These are phyloP conservation scores for Lycodopsis pacificus DNA, from an alignment of 2,797 vertebrate species.

Conservation along the genomic window DNA sequence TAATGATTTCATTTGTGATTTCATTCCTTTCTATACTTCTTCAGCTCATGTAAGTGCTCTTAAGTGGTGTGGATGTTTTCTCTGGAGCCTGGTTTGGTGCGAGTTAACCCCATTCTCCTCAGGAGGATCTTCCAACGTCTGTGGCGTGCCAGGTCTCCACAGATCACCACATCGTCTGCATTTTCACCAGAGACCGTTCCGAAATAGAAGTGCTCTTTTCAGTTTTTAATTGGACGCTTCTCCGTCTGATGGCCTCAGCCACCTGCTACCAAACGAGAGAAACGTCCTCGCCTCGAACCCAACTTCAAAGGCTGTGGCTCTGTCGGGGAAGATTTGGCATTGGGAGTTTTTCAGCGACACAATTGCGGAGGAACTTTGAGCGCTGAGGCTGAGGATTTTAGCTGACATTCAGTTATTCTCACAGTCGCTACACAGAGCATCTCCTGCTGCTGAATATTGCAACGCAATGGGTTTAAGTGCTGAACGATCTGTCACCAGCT, in stretches of 20 bases:
- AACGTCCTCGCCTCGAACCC: slow-evolving; percentile 33
- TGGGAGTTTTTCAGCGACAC: slow-evolving; percentile 8
- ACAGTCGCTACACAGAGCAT: slow-evolving; percentile 9
- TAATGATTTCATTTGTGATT: background rate
- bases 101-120: slow-evolving; percentile 11
- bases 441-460: slow-evolving; percentile 30
- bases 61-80: background rate
- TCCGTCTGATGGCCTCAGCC: slow-evolving; percentile 41
- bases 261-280: slow-evolving; percentile 44
- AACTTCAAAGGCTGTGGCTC: slow-evolving; percentile 53
- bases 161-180: slow-evolving; percentile 38
- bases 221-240: slow-evolving; percentile 68
- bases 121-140: slow-evolving; percentile 10
- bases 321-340: slow-evolving; percentile 6
- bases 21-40: background rate
- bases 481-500: slow-evolving; percentile 30
- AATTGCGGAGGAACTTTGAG: slow-evolving; percentile 21
- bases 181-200: slow-evolving; percentile 26
- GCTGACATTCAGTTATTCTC: slow-evolving; percentile 37
- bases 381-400: slow-evolving; percentile 32
- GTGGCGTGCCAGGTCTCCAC: slow-evolving; percentile 17
- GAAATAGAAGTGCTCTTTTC: slow-evolving; percentile 43
- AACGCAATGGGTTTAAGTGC: slow-evolving; percentile 33
- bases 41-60: background rate
- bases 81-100: background rate